Evolutionary conservation across 2,888 invertebrate species (phyloP), one percentile per base, ranked within the genome.

Genomic region (Euzetes globulus): DNA sequence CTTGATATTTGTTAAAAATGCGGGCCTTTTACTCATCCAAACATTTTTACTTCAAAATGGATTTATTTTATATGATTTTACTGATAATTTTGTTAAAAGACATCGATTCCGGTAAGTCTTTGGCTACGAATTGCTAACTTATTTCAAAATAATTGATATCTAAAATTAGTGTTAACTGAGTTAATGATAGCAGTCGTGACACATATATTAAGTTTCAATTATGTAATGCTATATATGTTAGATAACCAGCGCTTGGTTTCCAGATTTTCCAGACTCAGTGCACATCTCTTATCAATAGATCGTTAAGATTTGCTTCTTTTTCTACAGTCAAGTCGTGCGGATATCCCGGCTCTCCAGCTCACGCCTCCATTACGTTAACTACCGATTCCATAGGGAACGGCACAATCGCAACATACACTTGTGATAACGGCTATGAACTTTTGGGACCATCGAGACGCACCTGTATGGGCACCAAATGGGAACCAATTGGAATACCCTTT

Each of bases 341-440:
- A 78, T 94, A 92, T 84, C 94, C 94, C 0, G 94, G 94, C 13
- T 89, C 91, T 0, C 94, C 94, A 13, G 92, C 94, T 1, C 94
- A 94, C 84, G 91, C 90, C 75, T 86, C 86, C 65, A 89, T 94
- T 50, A 86, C 88, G 27, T 93, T 94, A 83, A 89, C 91, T n/a
- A 80, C 84, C 80, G 81, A 84, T 81, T 79, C 82, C 81, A 79
- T 85, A 81, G 25, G 88, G 88, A 80, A 88, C 87, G 89, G 88
- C 17, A 87, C 90, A 0, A 88, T 91, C 15, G 92, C 92, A 17
- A 89, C 89, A 0, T 94, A 94, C 82, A 85, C 88, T 58, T 94
- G 94, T 80, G 94, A 94, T 81, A 85, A 90, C 55, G 94, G 94
- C 17, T 94, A 94, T 82, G 94, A 94, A 82, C 87, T 94, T 1